A percentile compares a stretch with the other conserved stretches of the same genome.
Evolutionary conservation across 2,797 vertebrate genomes (phyloP).

Genomic region (Cuniculus paca): DNA sequence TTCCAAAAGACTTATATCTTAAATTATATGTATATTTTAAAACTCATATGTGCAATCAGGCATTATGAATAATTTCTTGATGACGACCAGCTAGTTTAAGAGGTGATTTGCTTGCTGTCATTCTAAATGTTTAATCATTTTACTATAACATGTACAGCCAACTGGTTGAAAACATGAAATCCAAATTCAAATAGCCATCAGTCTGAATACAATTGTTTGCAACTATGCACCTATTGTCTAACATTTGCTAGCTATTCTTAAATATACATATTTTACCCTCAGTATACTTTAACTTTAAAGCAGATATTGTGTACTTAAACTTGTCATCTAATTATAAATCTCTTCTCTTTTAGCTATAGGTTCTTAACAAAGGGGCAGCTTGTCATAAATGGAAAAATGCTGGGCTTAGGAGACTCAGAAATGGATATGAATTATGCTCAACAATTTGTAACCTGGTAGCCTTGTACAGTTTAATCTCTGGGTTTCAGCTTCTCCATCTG

Average conservation of each 20-base stretch:
- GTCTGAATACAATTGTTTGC: slow-evolving; percentile 31
- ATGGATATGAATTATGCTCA: background rate
- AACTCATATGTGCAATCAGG: background rate
- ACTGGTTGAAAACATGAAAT: slow-evolving; percentile 45
- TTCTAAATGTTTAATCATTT: background rate
- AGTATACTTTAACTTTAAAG: slow-evolving; percentile 52
- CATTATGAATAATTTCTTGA: background rate
- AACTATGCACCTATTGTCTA: background rate
- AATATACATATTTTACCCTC: background rate
- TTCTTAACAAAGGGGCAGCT: background rate
- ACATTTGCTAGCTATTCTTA: slow-evolving; percentile 20
- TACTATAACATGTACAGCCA: background rate
- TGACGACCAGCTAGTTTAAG: background rate
- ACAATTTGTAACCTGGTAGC: background rate
- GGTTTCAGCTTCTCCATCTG: background rate
- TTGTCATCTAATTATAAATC: background rate
- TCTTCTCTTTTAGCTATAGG: background rate
- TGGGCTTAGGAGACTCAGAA: background rate
- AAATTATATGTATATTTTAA: background rate
- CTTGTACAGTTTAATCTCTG: background rate
- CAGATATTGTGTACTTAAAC: background rate
- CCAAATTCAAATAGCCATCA: slow-evolving; percentile 30
- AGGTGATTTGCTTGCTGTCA: background rate
- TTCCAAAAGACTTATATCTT: background rate
- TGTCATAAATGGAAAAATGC: background rate